Evolutionary conservation across 2,888 invertebrate species (phyloP).

Genomic region (Tuta absoluta): DNA sequence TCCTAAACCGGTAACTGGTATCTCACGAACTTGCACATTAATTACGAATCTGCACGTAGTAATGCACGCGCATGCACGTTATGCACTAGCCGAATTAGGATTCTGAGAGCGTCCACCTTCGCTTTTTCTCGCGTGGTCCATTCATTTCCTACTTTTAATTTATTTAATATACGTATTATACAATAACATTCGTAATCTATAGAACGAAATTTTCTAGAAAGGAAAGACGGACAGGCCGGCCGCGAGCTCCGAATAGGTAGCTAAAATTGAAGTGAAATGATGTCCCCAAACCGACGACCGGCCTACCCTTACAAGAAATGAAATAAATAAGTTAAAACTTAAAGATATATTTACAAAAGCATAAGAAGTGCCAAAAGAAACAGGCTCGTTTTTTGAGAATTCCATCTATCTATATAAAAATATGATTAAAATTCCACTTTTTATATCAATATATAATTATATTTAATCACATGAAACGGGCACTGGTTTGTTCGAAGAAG

Average conservation of each 20-base stretch:
- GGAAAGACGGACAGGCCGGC: conserved; percentile 54
- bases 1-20: conserved; percentile 72
- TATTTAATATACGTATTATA: conserved; percentile 68
- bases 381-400: conserved; percentile 58
- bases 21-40: conserved; percentile 55
- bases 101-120: conserved; percentile 71
- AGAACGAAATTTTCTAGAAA: conserved; percentile 77
- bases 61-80: conserved; percentile 47
- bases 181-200: conserved; percentile 81
- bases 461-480: conserved; percentile 73
- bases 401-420: conserved; percentile 76
- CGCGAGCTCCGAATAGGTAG: conserved; percentile 27
- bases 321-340: conserved; percentile 78
- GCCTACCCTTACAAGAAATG: conserved; percentile 45
- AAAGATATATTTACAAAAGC: conserved; percentile 78
- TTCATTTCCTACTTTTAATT: conserved; percentile 70
- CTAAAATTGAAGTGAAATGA: not conserved
- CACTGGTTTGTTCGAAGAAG: conserved; percentile 76
- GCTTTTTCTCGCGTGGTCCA: conserved; percentile 69
- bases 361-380: conserved; percentile 71
- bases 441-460: conserved; percentile 52
- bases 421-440: conserved; percentile 68
- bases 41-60: conserved; percentile 43
- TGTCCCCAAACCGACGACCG: conserved; percentile 11
- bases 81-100: conserved; percentile 65